Base-by-base conservation (phyloP, 2,797 vertebrate species). In the Eutrigla gurnardus region DNA sequence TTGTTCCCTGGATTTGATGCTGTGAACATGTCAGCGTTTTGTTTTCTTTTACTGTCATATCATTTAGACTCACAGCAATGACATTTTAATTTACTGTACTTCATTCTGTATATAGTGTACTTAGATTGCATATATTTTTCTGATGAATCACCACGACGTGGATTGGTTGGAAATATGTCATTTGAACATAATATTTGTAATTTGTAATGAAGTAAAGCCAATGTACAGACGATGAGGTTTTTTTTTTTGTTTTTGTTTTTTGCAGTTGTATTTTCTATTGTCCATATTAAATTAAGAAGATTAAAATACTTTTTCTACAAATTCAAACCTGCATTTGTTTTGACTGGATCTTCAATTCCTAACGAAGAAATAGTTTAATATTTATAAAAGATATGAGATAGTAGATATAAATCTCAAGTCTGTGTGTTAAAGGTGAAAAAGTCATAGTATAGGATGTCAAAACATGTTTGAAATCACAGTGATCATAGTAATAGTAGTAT, bases 281-380 rank as follows among this genome's bases (percentile, higher is more conserved):
- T 95, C 81, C 18, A 93, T 91, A 95, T 92, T 94, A 96, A 97
- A 96, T 97, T 97, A 95, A 95, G 94, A 93, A 95, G 92, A 95
- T 92, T 95, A 95, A 95, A 95, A 92, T 83, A 91, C 89, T 88
- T 86, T 94, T 94, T 89, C 58, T 91, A 92, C 71, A 57, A 76
- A 72, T 71, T 79, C 6, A 47, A 65, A 17, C 3, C 60, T 32
- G 3, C 5, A 0, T 80, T 25, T 52, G 0, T 53, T 49, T 73
- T 77, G 62, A 43, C 59, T 65, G 4, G 33, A 7, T 25, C 4
- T 40, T 36, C 40, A 4, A 39, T 32, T 57, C 11, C 3, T 36
- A 7, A 33, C 25, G 14, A 66, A 52, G 32, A 13, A 59, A 37
- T 25, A 37, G 49, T 33, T 35, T 52, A 2, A 59, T 18, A 69